Conservation (phyloP, 2,797 vertebrate species). For the Yasuhikotakia modesta region DNA sequence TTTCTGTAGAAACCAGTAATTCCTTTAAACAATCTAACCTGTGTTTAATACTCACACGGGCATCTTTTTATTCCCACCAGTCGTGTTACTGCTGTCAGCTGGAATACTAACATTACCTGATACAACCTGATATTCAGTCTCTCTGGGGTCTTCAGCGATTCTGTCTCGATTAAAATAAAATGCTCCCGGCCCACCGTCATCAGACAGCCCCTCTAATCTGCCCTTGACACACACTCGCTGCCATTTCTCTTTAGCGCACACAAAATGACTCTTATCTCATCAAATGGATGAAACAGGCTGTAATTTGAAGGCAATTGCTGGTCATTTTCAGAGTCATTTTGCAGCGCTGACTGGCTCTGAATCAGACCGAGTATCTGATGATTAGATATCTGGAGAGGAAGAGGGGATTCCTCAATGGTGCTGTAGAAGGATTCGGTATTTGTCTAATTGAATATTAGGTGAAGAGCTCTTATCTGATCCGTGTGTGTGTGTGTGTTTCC, state of each 20-base stretch:
- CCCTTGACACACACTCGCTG: constrained; percentile 19
- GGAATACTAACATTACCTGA: background rate
- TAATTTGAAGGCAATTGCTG: constrained; percentile 47
- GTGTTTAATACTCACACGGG: background rate
- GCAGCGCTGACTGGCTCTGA: background rate
- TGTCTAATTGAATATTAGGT: constrained; percentile 24
- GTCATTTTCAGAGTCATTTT: constrained; percentile 33
- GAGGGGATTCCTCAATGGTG: constrained; percentile 8
- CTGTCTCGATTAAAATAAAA: constrained; percentile 29
- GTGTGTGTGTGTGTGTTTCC: constrained; percentile 32
- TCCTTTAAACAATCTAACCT: background rate
- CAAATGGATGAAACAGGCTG: constrained; percentile 43
- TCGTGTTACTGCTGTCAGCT: constrained; percentile 1
- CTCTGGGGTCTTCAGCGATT: constrained; percentile 2
- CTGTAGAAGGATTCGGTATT: background rate
- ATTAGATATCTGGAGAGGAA: constrained; percentile 38
- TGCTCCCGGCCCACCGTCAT: constrained; percentile 28
- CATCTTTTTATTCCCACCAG: background rate
- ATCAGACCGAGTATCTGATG: constrained; percentile 1
- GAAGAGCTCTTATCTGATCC: background rate
- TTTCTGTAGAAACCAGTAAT: too few species aligned
- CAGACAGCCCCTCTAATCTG: constrained; percentile 25
- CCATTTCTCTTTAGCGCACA: background rate
- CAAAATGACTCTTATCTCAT: constrained; percentile 47
- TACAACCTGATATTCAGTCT: constrained; percentile 15